Base-by-base conservation (phyloP, 2,113 vertebrate species). In the Oxygymnocypris stewartii region DNA sequence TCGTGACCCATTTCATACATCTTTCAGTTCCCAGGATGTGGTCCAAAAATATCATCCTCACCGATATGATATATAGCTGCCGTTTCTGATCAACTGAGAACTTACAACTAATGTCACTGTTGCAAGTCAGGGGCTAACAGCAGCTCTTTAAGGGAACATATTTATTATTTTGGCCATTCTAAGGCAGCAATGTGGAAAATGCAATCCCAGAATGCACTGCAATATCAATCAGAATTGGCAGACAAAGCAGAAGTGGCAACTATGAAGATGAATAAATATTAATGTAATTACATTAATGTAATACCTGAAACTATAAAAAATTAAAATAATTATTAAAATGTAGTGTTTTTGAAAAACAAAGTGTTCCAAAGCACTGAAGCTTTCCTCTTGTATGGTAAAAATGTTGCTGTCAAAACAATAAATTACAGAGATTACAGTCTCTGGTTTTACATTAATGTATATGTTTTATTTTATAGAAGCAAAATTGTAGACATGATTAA, bases 1-100 rank as follows among this genome's bases (percentile, higher is more conserved):
- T 71, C 25, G 6, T 71, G 81, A 49, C n/a, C 79, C 79, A 82
- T 6, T 82, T 82, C 31, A 59, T 20, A 40, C 31, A 57, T 31
- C 51, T 65, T 20, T 44, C 79, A 25, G 23, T 44, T 37, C 79
- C 31, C 57, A 81, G 37, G 12, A 82, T 6, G 25, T 35, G 44
- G 25, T 28, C 63, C 63, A 83, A 47, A 76, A 83, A 71, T 71
- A 71, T 71, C n/a, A 28, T 14, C 63, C 63, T 28, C 16, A 49
- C 47, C 35, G 63, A 28, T 7, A 16, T 49, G 40, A 51, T 67
- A 12, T 25, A 44, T 28, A 65, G 23, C 20, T 42, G 23, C 25
- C n/a, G 8, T 82, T 28, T 82, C 37, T 47, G 61, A 47, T 28
- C 4, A 25, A 12, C 40, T 49, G 23, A 63, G 3, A 44, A 61